A percentile compares a stretch with the other conserved stretches of the same genome.
phyloP scores from a whole-genome alignment of 2,113 vertebrate genomes.

The Otis tarda region DNA sequence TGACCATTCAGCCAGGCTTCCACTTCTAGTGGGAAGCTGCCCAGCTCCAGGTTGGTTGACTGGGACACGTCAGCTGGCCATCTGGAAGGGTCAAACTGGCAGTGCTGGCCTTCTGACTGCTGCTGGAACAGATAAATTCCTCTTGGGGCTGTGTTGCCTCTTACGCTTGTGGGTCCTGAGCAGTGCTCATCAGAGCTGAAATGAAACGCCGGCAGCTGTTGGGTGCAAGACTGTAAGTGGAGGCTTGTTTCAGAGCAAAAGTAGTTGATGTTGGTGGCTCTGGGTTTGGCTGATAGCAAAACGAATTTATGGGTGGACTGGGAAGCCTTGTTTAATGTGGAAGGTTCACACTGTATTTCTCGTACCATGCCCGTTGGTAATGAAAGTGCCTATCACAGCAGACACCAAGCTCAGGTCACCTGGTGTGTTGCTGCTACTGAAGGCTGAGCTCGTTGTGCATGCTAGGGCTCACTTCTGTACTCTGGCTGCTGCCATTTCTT shows the following conservation, averaged over 20 bases:
- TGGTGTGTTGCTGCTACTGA: background rate
- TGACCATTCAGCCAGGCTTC: background rate
- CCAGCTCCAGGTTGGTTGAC: rapidly evolving
- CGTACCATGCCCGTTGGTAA: rapidly evolving
- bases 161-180: background rate
- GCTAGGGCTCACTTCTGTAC: background rate
- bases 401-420: background rate
- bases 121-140: background rate
- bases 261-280: background rate
- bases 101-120: background rate
- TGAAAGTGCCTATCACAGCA: background rate
- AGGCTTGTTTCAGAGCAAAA: background rate
- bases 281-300: background rate
- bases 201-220: background rate
- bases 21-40: background rate
- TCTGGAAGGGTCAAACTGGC: background rate
- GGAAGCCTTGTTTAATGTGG: background rate
- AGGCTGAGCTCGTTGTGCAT: background rate
- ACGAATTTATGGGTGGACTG: background rate
- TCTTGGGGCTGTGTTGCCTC: background rate
- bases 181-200: background rate
- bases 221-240: background rate
- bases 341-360: background rate
- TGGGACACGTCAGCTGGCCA: background rate
- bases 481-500: background rate